Conservation (phyloP, 1,140 invertebrate genomes). For the Camponotus pennsylvanicus region DNA sequence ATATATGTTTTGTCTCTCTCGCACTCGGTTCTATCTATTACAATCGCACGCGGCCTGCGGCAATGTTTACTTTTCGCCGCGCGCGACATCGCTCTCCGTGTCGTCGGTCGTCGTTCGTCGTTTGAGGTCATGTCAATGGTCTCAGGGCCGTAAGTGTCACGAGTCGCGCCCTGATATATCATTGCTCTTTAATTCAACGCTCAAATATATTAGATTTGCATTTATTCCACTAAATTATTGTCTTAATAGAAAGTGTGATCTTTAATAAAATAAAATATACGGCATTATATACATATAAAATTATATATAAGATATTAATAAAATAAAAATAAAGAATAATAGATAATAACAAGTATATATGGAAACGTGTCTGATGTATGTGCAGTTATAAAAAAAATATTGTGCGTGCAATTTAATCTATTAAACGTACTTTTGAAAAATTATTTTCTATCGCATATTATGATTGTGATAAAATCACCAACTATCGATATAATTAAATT, state of each 20-base stretch:
- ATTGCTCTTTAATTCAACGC: not conserved
- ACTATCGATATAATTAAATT: constrained; percentile 2
- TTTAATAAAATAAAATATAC: too few relatives aligned
- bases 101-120: constrained; percentile 41
- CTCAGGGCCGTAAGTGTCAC: constrained; percentile 21
- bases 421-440: not conserved
- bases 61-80: constrained; percentile 27
- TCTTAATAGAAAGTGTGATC: too few relatives aligned
- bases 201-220: not conserved
- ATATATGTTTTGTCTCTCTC: not conserved
- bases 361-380: too few relatives aligned
- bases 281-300: too few relatives aligned
- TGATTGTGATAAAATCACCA: not conserved
- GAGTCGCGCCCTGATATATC: not conserved
- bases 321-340: too few relatives aligned
- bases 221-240: too few relatives aligned
- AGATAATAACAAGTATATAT: too few relatives aligned
- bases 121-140: constrained; percentile 62
- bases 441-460: not conserved
- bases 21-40: not conserved
- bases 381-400: not conserved
- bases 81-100: constrained; percentile 36
- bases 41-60: not conserved
- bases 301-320: too few relatives aligned
- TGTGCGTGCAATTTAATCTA: not conserved